Percentiles rank a stretch among this genome's conserved stretches.
These are phyloP conservation scores for Apis dorsata DNA, from an alignment of 1,140 invertebrate species.

Conservation along the genomic window DNA sequence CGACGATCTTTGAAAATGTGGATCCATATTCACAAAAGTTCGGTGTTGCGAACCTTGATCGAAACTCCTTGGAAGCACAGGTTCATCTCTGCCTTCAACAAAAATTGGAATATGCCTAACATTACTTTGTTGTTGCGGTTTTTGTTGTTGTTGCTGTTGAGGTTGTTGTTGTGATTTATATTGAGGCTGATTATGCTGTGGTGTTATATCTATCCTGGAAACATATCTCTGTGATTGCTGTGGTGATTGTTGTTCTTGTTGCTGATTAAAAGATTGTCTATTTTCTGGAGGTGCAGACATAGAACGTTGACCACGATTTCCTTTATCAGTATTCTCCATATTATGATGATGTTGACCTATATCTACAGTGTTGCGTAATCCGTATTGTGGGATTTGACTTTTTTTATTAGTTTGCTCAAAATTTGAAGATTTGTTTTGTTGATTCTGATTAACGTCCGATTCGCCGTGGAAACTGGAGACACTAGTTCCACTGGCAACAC, in stretches of 20 bases:
- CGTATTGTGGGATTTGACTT: constrained; percentile 84
- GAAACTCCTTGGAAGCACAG: constrained; percentile 83
- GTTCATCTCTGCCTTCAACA: constrained; percentile 90
- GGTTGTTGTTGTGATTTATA: constrained; percentile 47
- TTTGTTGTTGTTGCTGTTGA: constrained; percentile 35
- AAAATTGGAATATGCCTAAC: constrained; percentile 93
- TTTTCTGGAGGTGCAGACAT: constrained; percentile 85
- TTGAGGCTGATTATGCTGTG: constrained; percentile 67
- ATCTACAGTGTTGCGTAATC: constrained; percentile 87
- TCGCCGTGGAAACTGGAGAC: constrained; percentile 75
- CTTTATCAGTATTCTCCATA: constrained; percentile 81
- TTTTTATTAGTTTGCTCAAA: constrained; percentile 54
- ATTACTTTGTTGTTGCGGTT: constrained; percentile 72
- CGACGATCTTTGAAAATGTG: constrained; percentile 73
- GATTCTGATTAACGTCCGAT: constrained; percentile 64
- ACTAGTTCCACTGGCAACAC: constrained; percentile 72
- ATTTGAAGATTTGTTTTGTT: constrained; percentile 57
- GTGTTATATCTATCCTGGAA: constrained; percentile 82
- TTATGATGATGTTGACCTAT: constrained; percentile 84
- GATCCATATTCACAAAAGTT: constrained; percentile 20
- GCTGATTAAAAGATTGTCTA: constrained; percentile 60
- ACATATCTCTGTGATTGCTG: constrained; percentile 74
- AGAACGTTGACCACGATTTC: constrained; percentile 83
- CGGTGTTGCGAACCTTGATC: constrained; percentile 25
- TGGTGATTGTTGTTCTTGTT: constrained; percentile 67